These are phyloP conservation scores for Asobara japonica DNA, from an alignment of 1,140 invertebrate genomes.

Conservation along the genomic window DNA sequence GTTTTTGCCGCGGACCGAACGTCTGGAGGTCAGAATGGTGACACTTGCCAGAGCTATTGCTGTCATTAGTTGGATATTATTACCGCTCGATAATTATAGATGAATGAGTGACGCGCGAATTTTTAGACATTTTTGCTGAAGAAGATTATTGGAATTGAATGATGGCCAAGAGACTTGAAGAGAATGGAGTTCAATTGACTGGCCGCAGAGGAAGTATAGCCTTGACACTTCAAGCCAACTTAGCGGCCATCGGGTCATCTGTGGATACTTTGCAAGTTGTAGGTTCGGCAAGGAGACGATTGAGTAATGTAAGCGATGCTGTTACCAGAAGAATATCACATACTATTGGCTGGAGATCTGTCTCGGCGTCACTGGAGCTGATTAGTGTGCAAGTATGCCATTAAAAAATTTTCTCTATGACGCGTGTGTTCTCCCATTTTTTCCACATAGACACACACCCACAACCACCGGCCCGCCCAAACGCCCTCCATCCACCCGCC, in stretches of 20 bases:
- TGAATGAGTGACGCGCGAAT: background rate
- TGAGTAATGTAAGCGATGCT: constrained; percentile 78
- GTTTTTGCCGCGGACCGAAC: background rate
- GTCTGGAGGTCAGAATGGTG: background rate
- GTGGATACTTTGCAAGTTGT: constrained; percentile 47
- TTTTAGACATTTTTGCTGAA: background rate
- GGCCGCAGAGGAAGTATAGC: constrained; percentile 48
- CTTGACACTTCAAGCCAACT: constrained; percentile 50
- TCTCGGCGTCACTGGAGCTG: constrained; percentile 68
- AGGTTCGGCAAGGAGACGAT: constrained; percentile 66
- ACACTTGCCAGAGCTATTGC: background rate
- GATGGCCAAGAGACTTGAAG: background rate
- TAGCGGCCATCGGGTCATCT: constrained; percentile 42
- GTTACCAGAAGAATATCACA: constrained; percentile 76
- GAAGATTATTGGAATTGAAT: background rate
- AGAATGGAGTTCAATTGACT: background rate
- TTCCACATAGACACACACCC: no score
- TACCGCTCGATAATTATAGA: background rate
- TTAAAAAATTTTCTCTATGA: background rate
- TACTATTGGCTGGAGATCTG: constrained; percentile 75
- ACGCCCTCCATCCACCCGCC: no score
- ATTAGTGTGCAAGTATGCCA: constrained; percentile 64
- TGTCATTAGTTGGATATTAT: background rate
- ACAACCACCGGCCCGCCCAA: no score
- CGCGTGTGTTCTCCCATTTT: no score